phyloP scores from a whole-genome alignment of 2,888 invertebrate species.

The Papilio demoleus region DNA sequence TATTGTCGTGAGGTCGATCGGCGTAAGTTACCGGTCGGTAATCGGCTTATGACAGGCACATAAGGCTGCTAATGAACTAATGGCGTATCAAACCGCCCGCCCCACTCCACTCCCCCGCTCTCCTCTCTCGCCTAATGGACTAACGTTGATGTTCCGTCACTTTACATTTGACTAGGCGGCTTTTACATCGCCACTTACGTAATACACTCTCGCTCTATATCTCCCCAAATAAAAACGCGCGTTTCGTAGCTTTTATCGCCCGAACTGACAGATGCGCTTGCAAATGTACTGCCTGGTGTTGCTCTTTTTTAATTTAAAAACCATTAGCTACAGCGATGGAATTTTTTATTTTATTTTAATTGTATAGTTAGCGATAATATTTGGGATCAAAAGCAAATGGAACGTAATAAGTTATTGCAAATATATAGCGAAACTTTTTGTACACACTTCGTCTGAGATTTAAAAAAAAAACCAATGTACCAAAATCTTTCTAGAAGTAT shows the following conservation, averaged over 20 bases:
- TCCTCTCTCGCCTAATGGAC: slow-evolving; percentile 69
- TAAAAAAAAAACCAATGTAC: too few relatives aligned
- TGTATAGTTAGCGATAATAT: neutral
- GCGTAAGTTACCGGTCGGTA: slow-evolving; percentile 50
- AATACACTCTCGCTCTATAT: slow-evolving; percentile 61
- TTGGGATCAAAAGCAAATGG: neutral
- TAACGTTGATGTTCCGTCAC: slow-evolving; percentile 78
- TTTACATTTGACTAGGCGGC: slow-evolving; percentile 80
- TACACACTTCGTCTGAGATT: too few relatives aligned
- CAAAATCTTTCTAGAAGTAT: too few relatives aligned
- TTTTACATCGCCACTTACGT: slow-evolving; percentile 70
- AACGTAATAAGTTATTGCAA: neutral
- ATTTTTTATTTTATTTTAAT: slow-evolving; percentile 3
- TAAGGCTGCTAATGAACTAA: slow-evolving; percentile 78
- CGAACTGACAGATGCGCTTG: slow-evolving; percentile 30
- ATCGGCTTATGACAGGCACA: slow-evolving; percentile 62
- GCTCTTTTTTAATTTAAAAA: slow-evolving; percentile 16
- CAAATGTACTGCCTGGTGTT: slow-evolving; percentile 14
- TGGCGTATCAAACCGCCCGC: slow-evolving; percentile 76
- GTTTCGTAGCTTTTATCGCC: slow-evolving; percentile 24
- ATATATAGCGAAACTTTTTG: too few relatives aligned
- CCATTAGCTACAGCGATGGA: slow-evolving; percentile 20
- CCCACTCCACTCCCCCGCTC: slow-evolving; percentile 48
- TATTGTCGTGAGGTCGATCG: slow-evolving; percentile 28
- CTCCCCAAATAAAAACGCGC: slow-evolving; percentile 47